Base-by-base conservation (phyloP, 2,888 invertebrate species). In the Lamellibrachia columna region DNA sequence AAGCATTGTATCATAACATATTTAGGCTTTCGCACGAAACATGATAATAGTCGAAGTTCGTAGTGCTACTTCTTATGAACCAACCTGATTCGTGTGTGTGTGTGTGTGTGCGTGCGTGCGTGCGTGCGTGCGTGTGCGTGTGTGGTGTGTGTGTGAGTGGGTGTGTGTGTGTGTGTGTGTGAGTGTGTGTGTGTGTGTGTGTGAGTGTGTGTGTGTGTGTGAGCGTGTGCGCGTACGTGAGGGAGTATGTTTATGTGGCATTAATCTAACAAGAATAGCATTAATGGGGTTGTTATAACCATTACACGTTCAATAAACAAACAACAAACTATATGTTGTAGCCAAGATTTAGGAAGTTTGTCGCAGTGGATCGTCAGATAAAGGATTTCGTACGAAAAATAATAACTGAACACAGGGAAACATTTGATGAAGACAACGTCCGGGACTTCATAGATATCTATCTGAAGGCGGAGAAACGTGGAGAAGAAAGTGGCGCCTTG, bases 391-490 rank as follows among this genome's bases (percentile, higher is more conserved):
- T 75, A 15, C 75, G 75, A 11, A 75, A 53, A 8, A 7, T 11
- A 53, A 91, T 91, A 53, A 0, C 9, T 3, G 91, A 52, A 28
- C 91, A 91, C 53, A 53, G 91, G 9, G 53, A 91, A 15, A 4
- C 91, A 2, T 91, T 91, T 91, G 91, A 91, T n/a, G 55, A 91
- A 91, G 55, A 91, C 53, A 91, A 53, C n/a, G 9, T 91, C 11
- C 52, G 53, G 55, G 91, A 91, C n/a, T 91, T 91, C n/a, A 55
- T 53, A 22, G 91, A 91, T 91, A 15, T 91, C 53, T 91, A 91
- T 91, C 55, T 91, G 15, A 55, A 91, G 53, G 9, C 40, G 15
- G 91, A 91, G 40, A n/a, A 91, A 28, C 4, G 22, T n/a, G 91
- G n/a, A 53, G 55, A 53, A n/a, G 9, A 91, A 55, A 15, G 9